Evolutionary conservation across 2,113 vertebrate species (phyloP).

Genomic region (Eretmochelys imbricata): DNA sequence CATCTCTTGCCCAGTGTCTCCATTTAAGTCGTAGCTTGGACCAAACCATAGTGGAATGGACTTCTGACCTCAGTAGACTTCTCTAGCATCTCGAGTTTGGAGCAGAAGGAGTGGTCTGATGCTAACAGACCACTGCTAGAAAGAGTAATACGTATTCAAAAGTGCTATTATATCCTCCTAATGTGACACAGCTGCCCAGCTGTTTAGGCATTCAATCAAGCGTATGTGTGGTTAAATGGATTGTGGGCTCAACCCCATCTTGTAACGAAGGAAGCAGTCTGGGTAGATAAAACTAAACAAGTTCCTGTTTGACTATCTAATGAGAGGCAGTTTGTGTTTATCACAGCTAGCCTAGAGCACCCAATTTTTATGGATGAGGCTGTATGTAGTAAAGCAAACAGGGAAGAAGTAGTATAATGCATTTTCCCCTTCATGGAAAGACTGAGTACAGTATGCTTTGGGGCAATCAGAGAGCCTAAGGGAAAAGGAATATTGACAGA

Average conservation of each 20-base stretch:
- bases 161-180: neutral
- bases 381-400: neutral
- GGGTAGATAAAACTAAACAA: neutral
- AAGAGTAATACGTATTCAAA: neutral
- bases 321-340: neutral
- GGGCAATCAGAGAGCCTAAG: neutral
- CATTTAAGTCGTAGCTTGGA: neutral
- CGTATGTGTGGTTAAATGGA: neutral
- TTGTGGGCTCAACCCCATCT: neutral
- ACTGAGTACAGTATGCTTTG: neutral
- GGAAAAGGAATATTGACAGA: neutral
- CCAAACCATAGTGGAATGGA: neutral
- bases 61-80: fast-evolving
- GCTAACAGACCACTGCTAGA: neutral
- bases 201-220: neutral
- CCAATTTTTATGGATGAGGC: neutral
- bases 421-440: neutral
- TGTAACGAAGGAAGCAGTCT: neutral
- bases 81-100: neutral
- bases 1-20: neutral
- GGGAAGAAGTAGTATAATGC: neutral
- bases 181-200: neutral
- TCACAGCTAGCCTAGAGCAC: neutral
- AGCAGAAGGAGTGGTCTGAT: neutral
- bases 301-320: neutral